Percentiles rank a stretch among this genome's conserved stretches.
These are phyloP conservation scores for Baronia brevicornis DNA, from an alignment of 2,888 invertebrate genomes.

Conservation along the genomic window DNA sequence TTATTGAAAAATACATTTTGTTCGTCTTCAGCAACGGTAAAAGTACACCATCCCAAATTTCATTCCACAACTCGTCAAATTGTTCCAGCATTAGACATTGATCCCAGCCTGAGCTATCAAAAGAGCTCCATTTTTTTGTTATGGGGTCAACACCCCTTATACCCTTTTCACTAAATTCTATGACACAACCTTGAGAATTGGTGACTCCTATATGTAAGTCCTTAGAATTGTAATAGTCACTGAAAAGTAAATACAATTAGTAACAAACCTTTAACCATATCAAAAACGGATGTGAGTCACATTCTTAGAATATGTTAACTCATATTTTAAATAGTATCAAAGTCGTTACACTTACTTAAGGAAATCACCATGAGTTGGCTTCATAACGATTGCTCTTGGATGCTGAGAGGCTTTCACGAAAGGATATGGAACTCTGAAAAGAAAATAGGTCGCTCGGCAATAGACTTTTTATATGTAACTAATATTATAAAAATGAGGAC, in stretches of 20 bases:
- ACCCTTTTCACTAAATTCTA: conserved; percentile 90
- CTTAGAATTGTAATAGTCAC: conserved; percentile 87
- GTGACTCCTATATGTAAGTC: conserved; percentile 95
- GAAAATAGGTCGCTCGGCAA: conserved; percentile 49
- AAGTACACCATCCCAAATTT: conserved; percentile 84
- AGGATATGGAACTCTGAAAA: conserved; percentile 86
- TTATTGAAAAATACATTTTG: conserved; percentile 8
- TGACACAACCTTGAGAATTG: conserved; percentile 84
- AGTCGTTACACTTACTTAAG: conserved; percentile 81
- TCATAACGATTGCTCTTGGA: conserved; percentile 88
- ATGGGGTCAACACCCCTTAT: conserved; percentile 72
- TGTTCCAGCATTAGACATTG: conserved; percentile 82
- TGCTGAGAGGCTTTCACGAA: conserved; percentile 88
- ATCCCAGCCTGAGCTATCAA: conserved; percentile 77
- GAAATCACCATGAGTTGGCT: conserved; percentile 92
- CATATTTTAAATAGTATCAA: not conserved
- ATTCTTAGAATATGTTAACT: conserved; percentile 4
- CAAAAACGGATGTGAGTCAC: conserved; percentile 25
- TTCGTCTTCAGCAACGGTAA: too few species aligned
- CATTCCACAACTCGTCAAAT: conserved; percentile 81
- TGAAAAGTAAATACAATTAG: conserved; percentile 50
- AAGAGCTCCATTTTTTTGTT: conserved; percentile 78
- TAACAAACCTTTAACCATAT: conserved; percentile 19
- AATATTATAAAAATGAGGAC: conserved; percentile 12
- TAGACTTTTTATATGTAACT: conserved; percentile 27